Evolutionary conservation across 2,113 vertebrate species (phyloP).

Genomic region (Anser brachyrhynchus): DNA sequence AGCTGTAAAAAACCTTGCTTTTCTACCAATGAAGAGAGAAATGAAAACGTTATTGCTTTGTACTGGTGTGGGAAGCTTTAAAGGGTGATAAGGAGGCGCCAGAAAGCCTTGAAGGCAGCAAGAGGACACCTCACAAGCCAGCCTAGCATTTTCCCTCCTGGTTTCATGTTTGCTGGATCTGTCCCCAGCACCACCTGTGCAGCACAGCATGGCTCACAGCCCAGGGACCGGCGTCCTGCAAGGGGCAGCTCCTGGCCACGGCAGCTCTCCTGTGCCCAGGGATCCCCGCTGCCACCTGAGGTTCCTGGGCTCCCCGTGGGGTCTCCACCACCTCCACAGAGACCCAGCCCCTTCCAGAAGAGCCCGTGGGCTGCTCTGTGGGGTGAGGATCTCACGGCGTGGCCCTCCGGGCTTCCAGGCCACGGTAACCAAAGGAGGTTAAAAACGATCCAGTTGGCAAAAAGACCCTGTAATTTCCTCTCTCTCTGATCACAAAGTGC

Average conservation of each 20-base stretch:
- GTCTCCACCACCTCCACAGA: background rate
- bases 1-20: background rate
- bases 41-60: background rate
- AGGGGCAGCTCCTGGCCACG: background rate
- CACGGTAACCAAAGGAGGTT: background rate
- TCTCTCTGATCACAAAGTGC: conserved; percentile 1
- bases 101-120: background rate
- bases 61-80: conserved; percentile 21
- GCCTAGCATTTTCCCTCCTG: background rate
- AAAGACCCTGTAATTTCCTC: conserved; percentile 4
- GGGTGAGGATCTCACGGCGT: background rate
- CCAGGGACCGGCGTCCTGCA: background rate
- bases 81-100: conserved; percentile 44
- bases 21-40: background rate
- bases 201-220: background rate
- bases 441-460: conserved; percentile 30
- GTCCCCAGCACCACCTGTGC: rapidly evolving
- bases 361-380: background rate
- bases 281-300: background rate
- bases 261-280: background rate
- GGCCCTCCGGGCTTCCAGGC: background rate
- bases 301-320: background rate
- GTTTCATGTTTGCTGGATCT: background rate
- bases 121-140: background rate
- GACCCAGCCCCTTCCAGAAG: background rate